Evolutionary conservation across 2,888 invertebrate species (phyloP), one percentile per base, ranked within the genome.

Genomic region (Plagiodera versicolora): DNA sequence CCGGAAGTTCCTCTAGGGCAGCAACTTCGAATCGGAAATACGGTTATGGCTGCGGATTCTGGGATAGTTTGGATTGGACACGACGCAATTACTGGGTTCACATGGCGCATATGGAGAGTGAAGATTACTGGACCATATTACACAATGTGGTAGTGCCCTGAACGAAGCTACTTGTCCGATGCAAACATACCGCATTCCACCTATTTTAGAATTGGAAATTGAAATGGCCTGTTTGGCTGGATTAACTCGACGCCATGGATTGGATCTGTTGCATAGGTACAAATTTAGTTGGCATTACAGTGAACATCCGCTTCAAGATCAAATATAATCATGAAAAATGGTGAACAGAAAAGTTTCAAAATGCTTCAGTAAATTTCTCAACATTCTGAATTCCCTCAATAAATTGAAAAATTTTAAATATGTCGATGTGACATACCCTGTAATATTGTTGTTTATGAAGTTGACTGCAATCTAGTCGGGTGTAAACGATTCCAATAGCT

Each of bases 11-110:
- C 18, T 20, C 19, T 19, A 39, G 44, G 39, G 24, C 14, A 51
- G 8, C 49, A 51, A 32, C 30, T 35, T 32, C 1, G 51, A 20
- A 52, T 52, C 24, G 52, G 52, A 52, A 52, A 52, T 39, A 39
- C 52, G 52, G 10, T 52, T 52, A 52, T 20, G 8, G 6, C 24
- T 9, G 32, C 11, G 9, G 19, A 30, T 18, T 51, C 35, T 20
- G 52, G 52, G 4, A 24, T 52, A 52, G 39, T 52, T 51, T 51
- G 51, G 19, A 18, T 32, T 20, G 9, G n/a, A 39, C 52, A 39
- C 52, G 52, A 39, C 20, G 17, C 1, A 52, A 52, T 44, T 52
- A 24, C 39, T 14, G 39, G 20, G 44, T 14, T 52, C 19, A 20
- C 20, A 39, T 44, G 44, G 52, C 20, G 20, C 52, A 44, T 52